These are phyloP conservation scores for Serinus canaria DNA, from an alignment of 2,113 vertebrate genomes.

Conservation along the genomic window DNA sequence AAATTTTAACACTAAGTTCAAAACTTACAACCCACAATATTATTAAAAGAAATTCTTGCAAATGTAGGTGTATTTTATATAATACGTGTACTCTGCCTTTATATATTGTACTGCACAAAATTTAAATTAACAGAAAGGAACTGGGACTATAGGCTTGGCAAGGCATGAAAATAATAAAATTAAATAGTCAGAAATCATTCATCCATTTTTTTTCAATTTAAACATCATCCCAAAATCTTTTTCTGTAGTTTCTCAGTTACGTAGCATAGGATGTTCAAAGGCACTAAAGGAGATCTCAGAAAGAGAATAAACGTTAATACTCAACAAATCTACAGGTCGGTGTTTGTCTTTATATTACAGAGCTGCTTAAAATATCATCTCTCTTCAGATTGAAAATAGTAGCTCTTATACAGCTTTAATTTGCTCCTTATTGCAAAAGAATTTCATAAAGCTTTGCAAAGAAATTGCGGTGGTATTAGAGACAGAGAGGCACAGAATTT, in stretches of 20 bases:
- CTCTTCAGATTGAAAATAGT: neutral
- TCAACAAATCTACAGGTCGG: fast-evolving
- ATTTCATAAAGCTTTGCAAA: neutral
- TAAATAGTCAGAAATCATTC: neutral
- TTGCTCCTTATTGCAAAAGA: neutral
- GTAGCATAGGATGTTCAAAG: neutral
- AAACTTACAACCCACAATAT: neutral
- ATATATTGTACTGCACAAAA: neutral
- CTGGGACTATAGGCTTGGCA: neutral
- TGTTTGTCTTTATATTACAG: neutral
- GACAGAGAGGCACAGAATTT: neutral
- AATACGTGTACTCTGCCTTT: neutral
- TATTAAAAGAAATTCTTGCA: neutral
- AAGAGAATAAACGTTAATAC: neutral
- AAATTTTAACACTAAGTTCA: neutral
- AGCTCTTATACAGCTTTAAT: neutral
- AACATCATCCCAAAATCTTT: neutral
- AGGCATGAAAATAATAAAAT: neutral
- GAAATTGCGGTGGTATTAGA: neutral
- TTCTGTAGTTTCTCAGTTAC: neutral
- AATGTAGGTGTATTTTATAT: neutral
- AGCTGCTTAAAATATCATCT: neutral
- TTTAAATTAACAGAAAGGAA: neutral
- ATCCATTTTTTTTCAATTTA: neutral
- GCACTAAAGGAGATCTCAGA: neutral